phyloP scores from a whole-genome alignment of 2,797 vertebrate genomes.

The Cirrhinus mrigala region DNA sequence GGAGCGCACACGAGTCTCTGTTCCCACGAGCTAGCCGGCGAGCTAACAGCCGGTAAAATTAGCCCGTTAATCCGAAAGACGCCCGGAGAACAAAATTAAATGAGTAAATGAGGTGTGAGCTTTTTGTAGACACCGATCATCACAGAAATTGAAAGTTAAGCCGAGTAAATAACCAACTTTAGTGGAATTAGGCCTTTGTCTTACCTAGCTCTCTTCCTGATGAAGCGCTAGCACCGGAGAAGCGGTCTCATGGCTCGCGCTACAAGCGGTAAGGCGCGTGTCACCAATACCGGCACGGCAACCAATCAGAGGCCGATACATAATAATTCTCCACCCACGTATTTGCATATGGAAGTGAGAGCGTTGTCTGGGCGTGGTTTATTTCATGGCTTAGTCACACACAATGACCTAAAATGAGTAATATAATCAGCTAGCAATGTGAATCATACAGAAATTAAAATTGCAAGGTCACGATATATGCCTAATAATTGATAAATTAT shows the following conservation, averaged over 20 bases:
- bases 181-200: slow-evolving; percentile 1
- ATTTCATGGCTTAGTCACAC: background rate
- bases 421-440: background rate
- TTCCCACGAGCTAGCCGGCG: slow-evolving; percentile 44
- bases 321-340: slow-evolving; percentile 21
- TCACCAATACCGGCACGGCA: slow-evolving; percentile 55
- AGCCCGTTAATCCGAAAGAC: background rate
- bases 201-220: slow-evolving; percentile 38
- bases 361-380: background rate
- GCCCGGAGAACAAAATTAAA: background rate
- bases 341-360: background rate
- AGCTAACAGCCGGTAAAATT: slow-evolving; percentile 44
- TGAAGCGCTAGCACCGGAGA: slow-evolving; percentile 33
- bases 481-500: background rate
- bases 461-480: background rate
- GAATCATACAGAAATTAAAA: background rate
- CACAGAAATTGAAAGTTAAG: background rate
- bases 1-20: background rate
- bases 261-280: slow-evolving; percentile 42
- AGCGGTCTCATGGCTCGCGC: slow-evolving; percentile 48
- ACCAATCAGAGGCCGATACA: slow-evolving; percentile 40
- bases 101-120: background rate
- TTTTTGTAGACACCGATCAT: background rate
- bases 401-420: background rate
- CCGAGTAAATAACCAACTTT: background rate